Evolutionary conservation across 2,113 vertebrate genomes (phyloP).

Genomic region (Pimephales promelas): DNA sequence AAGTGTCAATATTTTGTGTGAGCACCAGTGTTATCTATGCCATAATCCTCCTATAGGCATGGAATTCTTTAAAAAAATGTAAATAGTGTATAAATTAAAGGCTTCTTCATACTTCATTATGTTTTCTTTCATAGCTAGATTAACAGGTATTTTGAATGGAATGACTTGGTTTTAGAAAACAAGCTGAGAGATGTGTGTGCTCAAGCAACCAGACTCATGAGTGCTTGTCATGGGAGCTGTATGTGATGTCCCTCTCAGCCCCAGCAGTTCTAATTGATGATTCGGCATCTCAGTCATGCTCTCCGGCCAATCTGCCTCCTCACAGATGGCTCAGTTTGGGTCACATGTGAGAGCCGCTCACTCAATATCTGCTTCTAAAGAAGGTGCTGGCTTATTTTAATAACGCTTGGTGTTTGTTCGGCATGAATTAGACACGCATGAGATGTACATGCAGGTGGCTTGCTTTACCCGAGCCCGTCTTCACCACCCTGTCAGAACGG

Average conservation of each 20-base stretch:
- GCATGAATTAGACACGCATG: slow-evolving; percentile 32
- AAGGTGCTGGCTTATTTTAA: slow-evolving; percentile 34
- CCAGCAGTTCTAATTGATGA: slow-evolving; percentile 55
- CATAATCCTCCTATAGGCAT: no score
- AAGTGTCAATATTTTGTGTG: no score
- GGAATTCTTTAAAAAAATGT: no score
- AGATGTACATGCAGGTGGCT: slow-evolving; percentile 23
- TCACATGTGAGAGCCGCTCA: slow-evolving; percentile 33
- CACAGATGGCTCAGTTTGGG: slow-evolving; percentile 51
- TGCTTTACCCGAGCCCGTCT: not conserved
- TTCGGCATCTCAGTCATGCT: slow-evolving; percentile 40
- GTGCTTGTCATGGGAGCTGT: slow-evolving; percentile 38
- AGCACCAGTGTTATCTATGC: no score
- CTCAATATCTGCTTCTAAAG: slow-evolving; percentile 48
- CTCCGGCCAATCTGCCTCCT: slow-evolving; percentile 33
- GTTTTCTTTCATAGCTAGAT: not conserved
- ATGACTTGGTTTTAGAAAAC: not conserved
- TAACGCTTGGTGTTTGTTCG: slow-evolving; percentile 26
- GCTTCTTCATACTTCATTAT: not conserved
- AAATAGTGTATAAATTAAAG: not conserved
- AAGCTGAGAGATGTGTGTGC: slow-evolving; percentile 46
- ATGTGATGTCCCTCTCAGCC: slow-evolving; percentile 31
- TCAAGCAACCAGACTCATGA: slow-evolving; percentile 38
- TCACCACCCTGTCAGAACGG: not conserved
- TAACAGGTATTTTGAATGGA: not conserved